These are phyloP conservation scores for Amphipoea oculea DNA, from an alignment of 2,888 invertebrate genomes.

Conservation along the genomic window DNA sequence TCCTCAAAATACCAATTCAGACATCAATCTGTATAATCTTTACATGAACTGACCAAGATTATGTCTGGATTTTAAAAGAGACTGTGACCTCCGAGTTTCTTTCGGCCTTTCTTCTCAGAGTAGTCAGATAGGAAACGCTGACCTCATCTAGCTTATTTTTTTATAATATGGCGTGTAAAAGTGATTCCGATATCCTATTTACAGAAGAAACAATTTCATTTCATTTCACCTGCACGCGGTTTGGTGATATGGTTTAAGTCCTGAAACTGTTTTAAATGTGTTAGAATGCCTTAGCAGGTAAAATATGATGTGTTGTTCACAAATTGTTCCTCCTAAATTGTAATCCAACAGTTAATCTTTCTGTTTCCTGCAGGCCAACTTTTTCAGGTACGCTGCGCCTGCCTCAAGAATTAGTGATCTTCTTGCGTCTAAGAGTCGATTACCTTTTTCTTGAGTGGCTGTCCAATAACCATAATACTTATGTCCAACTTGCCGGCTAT, in stretches of 20 bases:
- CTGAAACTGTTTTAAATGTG: not conserved
- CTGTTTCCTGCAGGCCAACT: not conserved
- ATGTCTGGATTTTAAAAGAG: not conserved
- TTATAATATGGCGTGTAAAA: not conserved
- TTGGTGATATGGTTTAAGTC: not conserved
- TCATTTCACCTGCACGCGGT: not conserved
- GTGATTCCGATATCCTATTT: not conserved
- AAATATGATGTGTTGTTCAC: not conserved
- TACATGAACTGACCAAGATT: not conserved
- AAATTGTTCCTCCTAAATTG: not conserved
- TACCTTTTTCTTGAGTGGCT: not conserved
- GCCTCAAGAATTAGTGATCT: not conserved
- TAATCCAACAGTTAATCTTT: not conserved
- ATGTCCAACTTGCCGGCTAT: not conserved
- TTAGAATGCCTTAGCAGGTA: not conserved
- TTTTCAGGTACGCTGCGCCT: not conserved
- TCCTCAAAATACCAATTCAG: not conserved
- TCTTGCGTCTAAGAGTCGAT: not conserved
- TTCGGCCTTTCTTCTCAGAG: not conserved
- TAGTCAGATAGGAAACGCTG: not conserved
- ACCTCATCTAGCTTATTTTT: not conserved
- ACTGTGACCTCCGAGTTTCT: not conserved
- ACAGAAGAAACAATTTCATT: not conserved
- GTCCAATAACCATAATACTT: not conserved
- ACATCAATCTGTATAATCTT: not conserved